A percentile compares a stretch with the other conserved stretches of the same genome.
phyloP scores from a whole-genome alignment of 2,888 invertebrate species.

The Ramazzottius varieornatus region DNA sequence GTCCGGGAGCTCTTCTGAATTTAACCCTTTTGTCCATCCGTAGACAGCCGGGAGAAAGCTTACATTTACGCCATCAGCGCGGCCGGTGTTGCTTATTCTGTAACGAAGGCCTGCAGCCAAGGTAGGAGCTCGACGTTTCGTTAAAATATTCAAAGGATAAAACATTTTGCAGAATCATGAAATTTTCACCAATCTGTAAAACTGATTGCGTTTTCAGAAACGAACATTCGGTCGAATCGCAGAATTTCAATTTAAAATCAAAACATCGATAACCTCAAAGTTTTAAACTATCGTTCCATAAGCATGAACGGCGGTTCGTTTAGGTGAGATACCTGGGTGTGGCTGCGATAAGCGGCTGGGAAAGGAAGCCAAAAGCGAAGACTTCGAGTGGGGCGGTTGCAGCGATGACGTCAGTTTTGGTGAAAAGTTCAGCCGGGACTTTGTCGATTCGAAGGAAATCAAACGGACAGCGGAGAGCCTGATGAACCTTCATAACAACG shows the following conservation, averaged over 20 bases:
- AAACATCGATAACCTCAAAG: too few relatives aligned
- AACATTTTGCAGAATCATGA: too few relatives aligned
- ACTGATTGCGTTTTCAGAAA: too few relatives aligned
- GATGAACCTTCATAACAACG: constrained; percentile 74
- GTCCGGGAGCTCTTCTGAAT: too few relatives aligned
- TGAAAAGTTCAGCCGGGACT: constrained; percentile 54
- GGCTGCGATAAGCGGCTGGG: constrained; percentile 50
- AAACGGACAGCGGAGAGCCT: constrained; percentile 42
- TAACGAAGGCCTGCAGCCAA: constrained; percentile 57
- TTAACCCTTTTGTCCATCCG: background rate
- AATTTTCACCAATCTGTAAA: too few relatives aligned
- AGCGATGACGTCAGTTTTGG: constrained; percentile 48
- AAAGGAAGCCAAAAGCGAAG: background rate
- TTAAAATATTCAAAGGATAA: background rate
- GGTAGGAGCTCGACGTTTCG: constrained; percentile 23
- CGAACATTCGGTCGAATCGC: too few relatives aligned
- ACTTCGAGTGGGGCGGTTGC: background rate
- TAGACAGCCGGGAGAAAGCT: constrained; percentile 66
- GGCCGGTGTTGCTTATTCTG: constrained; percentile 61
- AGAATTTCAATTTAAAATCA: too few relatives aligned
- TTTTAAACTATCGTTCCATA: too few relatives aligned
- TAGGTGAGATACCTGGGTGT: constrained; percentile 49
- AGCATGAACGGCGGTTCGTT: too few relatives aligned
- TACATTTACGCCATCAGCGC: constrained; percentile 65
- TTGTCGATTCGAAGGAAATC: constrained; percentile 54